phyloP scores from a whole-genome alignment of 92 coral and sea anemone species.

The Parazoanthus swiftii region DNA sequence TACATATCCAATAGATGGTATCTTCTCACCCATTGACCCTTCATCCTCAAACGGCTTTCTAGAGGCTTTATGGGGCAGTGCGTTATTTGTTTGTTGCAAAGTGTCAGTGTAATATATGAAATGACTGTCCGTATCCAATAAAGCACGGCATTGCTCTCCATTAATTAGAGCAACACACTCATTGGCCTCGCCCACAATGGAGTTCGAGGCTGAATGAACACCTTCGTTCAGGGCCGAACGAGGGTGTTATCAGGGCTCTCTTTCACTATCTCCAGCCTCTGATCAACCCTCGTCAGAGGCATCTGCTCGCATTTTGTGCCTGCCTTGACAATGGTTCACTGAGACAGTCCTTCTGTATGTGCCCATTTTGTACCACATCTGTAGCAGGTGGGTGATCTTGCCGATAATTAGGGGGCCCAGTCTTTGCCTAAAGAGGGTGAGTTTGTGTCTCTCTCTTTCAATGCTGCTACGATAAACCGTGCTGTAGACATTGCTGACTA shows the following conservation, averaged over 20 bases:
- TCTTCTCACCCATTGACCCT: too few species aligned
- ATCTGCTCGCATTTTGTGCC: neutral
- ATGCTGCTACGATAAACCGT: neutral
- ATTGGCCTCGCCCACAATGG: neutral
- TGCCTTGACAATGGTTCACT: neutral
- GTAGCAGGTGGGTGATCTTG: neutral
- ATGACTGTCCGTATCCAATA: neutral
- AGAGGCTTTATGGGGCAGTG: too few species aligned
- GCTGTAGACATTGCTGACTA: neutral
- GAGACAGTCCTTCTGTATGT: neutral
- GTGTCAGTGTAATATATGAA: too few species aligned
- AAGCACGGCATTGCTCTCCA: too few species aligned
- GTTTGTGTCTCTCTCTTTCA: neutral
- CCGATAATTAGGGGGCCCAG: too few species aligned
- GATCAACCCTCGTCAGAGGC: slow-evolving; percentile 8
- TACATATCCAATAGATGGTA: too few species aligned
- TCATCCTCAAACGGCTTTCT: too few species aligned
- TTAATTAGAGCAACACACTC: neutral
- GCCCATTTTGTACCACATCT: neutral
- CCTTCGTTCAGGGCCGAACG: too few species aligned
- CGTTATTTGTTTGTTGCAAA: too few species aligned
- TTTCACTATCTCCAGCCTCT: neutral
- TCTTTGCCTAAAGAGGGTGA: too few species aligned
- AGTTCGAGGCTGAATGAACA: too few species aligned
- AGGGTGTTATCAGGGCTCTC: too few species aligned